These are phyloP conservation scores for Heterochromis multidens DNA, from an alignment of 2,113 vertebrate species.

Conservation along the genomic window DNA sequence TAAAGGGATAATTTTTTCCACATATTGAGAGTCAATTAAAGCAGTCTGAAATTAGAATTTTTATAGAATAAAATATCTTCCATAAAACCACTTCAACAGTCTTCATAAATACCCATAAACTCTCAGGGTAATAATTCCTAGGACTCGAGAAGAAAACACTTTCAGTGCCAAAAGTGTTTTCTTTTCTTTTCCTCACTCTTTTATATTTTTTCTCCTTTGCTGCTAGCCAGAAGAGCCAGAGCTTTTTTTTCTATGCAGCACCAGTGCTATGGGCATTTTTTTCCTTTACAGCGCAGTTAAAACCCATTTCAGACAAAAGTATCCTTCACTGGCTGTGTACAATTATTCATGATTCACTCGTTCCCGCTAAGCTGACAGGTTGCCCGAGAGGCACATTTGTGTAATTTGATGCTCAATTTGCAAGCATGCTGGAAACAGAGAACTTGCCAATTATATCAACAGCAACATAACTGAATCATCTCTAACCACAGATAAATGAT, in stretches of 20 bases:
- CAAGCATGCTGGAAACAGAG: neutral
- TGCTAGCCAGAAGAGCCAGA: neutral
- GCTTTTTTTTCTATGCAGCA: too few species aligned
- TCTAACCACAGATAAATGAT: neutral
- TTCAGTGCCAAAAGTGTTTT: constrained; percentile 15
- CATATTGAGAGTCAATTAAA: constrained; percentile 49
- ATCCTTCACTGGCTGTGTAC: neutral
- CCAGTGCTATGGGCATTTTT: neutral
- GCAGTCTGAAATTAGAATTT: constrained; percentile 28
- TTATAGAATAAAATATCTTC: constrained; percentile 43
- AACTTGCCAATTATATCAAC: neutral
- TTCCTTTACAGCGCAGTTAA: neutral
- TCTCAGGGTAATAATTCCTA: constrained; percentile 22
- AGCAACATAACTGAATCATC: neutral
- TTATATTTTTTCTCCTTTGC: neutral
- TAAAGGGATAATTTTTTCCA: constrained; percentile 15
- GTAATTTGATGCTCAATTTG: constrained; percentile 52
- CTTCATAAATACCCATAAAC: constrained; percentile 47
- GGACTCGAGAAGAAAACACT: constrained; percentile 34
- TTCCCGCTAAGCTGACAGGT: constrained; percentile 15
- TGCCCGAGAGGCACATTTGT: constrained; percentile 11
- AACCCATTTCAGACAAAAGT: constrained; percentile 20
- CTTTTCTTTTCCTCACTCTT: neutral
- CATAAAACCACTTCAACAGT: constrained; percentile 49
- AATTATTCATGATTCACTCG: constrained; percentile 43